Percentiles rank a stretch among this genome's conserved stretches.
These are phyloP conservation scores for Abrostola tripartita DNA, from an alignment of 2,888 invertebrate species.

Conservation along the genomic window DNA sequence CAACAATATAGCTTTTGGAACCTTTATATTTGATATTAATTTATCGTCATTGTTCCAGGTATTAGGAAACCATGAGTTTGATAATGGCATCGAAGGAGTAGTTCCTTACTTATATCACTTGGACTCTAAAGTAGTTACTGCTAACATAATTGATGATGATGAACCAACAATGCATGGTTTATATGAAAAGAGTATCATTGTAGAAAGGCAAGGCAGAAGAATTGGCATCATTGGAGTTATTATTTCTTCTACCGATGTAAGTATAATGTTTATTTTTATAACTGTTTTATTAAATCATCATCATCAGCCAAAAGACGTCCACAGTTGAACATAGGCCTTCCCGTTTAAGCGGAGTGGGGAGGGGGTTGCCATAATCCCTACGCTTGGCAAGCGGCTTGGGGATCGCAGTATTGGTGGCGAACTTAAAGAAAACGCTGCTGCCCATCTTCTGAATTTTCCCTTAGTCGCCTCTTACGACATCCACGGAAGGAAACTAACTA, in stretches of 20 bases:
- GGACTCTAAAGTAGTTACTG: constrained; percentile 91
- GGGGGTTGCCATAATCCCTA: no score
- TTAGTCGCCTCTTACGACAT: no score
- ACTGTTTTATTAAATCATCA: constrained; percentile 6
- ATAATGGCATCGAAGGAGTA: constrained; percentile 91
- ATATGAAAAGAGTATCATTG: constrained; percentile 90
- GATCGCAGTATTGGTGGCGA: no score
- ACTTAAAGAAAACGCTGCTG: no score
- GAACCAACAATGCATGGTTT: constrained; percentile 91
- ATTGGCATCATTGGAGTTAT: constrained; percentile 95
- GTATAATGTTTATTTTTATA: constrained; percentile 46
- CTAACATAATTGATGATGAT: constrained; percentile 91
- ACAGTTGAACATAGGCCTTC: no score
- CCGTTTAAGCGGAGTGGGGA: no score
- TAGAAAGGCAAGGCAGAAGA: constrained; percentile 89
- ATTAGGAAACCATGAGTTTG: constrained; percentile 96
- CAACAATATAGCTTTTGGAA: neutral
- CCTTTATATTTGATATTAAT: neutral
- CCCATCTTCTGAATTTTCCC: no score
- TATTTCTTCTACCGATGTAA: constrained; percentile 76
- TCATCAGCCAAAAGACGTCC: no score
- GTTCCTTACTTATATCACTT: constrained; percentile 91
- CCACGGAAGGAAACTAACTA: no score
- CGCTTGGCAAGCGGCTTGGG: no score
- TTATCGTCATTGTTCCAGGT: constrained; percentile 83